Evolutionary conservation across 2,113 vertebrate species (phyloP).

Genomic region (Pelmatolapia mariae): DNA sequence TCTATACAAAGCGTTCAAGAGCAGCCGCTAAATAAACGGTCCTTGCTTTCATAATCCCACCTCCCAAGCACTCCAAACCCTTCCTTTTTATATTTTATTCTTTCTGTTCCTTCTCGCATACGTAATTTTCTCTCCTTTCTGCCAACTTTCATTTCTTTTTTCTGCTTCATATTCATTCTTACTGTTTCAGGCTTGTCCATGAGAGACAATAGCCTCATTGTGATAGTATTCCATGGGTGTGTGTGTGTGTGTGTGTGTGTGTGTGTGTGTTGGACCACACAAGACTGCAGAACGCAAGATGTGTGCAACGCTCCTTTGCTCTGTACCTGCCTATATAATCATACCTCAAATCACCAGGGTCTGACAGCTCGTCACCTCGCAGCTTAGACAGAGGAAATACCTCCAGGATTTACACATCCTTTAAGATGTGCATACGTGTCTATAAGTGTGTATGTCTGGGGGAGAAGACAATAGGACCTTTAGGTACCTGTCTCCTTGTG

Average conservation of each 20-base stretch:
- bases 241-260: neutral
- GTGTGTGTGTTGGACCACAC: slow-evolving; percentile 47
- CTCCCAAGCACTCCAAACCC: neutral
- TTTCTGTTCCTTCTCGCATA: neutral
- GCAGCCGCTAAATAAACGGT: neutral
- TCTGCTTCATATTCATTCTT: neutral
- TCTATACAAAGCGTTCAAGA: neutral
- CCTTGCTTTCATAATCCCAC: neutral
- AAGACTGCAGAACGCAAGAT: neutral
- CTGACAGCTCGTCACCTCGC: slow-evolving; percentile 53
- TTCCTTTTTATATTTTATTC: neutral
- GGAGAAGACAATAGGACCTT: slow-evolving; percentile 11
- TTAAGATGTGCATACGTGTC: slow-evolving; percentile 25
- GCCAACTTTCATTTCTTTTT: neutral
- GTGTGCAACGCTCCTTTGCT: neutral
- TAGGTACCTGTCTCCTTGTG: slow-evolving; percentile 38
- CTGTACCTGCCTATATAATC: slow-evolving; percentile 30
- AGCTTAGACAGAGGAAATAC: slow-evolving; percentile 57
- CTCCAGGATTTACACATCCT: slow-evolving; percentile 36
- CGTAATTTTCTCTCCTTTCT: neutral
- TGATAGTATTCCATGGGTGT: slow-evolving; percentile 4
- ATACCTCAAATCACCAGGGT: slow-evolving; percentile 20
- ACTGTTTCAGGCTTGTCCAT: neutral
- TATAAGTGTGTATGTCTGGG: neutral
- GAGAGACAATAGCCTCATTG: slow-evolving; percentile 55